Evolutionary conservation across 2,113 vertebrate species (phyloP), one percentile per base, ranked within the genome.

Genomic region (Dendropsophus ebraccatus): DNA sequence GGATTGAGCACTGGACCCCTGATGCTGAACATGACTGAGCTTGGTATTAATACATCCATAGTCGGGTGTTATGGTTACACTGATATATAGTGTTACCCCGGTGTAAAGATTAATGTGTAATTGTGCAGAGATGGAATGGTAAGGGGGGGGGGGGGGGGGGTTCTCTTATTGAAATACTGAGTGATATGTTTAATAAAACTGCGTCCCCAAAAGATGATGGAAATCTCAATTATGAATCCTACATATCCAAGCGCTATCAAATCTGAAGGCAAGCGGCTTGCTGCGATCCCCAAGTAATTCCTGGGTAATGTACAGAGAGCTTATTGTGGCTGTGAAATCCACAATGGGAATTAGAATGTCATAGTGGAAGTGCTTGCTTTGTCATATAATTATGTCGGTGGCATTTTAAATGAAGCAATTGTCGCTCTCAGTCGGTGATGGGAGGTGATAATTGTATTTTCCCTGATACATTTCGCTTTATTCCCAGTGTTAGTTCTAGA

Each of bases 371-470:
- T 49, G 60, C 41, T 80, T 60, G 6, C 60, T 81, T 65, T 11
- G 47, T 54, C 65, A 16, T 23, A 82, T 72, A 52, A 82, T 82
- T 82, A 82, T 82, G 5, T 52, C 72, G 32, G 65, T 72, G 60
- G 47, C 81, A 28, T 82, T 70, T 70, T 70, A 82, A 82, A 82
- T 70, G 69, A 82, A 49, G 41, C 41, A 28, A 25, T 35, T 16
- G n/a, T 16, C 81, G 28, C 62, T 17, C 35, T 25, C 62, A 37
- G 80, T 50, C 65, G 13, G 62, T 58, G 25, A 21, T 10, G 62
- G 5, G 28, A 82, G 81, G 62, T 82, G 81, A 82, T 82, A 82
- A 82, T 82, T 82, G 62, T 82, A 37, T 82, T 82, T 70, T 82
- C 25, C 28, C 28, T 35, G 47, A 82, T 72, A 52, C 65, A 49